Conservation (phyloP, 2,888 invertebrate species). For the Deroplatys truncata region DNA sequence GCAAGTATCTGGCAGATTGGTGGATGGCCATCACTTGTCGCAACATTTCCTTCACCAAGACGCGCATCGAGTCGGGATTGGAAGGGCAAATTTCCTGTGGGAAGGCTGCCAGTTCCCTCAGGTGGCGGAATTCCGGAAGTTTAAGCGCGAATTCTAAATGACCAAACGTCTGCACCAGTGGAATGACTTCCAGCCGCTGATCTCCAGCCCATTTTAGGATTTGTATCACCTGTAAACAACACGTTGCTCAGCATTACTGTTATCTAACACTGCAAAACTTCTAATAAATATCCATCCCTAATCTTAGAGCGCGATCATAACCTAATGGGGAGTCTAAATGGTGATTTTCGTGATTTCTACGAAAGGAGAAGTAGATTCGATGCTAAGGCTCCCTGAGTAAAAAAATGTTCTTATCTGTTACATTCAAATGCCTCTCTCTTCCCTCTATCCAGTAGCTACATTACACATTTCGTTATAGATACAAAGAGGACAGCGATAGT, state of each 20-base stretch:
- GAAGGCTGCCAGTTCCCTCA: slow-evolving; percentile 44
- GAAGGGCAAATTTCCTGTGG: slow-evolving; percentile 50
- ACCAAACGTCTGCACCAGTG: slow-evolving; percentile 51
- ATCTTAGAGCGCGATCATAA: too few relatives aligned
- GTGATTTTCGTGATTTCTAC: too few relatives aligned
- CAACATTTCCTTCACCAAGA: slow-evolving; percentile 36
- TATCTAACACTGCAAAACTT: background rate
- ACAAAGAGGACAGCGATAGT: too few relatives aligned
- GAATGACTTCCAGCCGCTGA: slow-evolving; percentile 46
- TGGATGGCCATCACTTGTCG: slow-evolving; percentile 41
- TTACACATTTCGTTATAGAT: too few relatives aligned
- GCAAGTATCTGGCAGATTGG: slow-evolving; percentile 40
- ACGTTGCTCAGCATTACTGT: background rate
- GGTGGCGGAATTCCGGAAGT: slow-evolving; percentile 41
- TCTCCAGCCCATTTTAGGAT: slow-evolving; percentile 39
- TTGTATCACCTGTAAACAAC: slow-evolving; percentile 33
- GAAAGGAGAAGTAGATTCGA: too few relatives aligned
- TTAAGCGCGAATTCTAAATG: slow-evolving; percentile 51
- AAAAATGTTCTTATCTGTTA: too few relatives aligned
- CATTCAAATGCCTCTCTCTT: too few relatives aligned
- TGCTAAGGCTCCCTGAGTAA: too few relatives aligned
- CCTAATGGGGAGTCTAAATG: too few relatives aligned
- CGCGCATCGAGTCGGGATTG: slow-evolving; percentile 38
- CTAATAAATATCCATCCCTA: background rate
- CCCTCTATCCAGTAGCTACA: too few relatives aligned